phyloP scores from a whole-genome alignment of 2,888 invertebrate species.

The Proisotoma minuta region DNA sequence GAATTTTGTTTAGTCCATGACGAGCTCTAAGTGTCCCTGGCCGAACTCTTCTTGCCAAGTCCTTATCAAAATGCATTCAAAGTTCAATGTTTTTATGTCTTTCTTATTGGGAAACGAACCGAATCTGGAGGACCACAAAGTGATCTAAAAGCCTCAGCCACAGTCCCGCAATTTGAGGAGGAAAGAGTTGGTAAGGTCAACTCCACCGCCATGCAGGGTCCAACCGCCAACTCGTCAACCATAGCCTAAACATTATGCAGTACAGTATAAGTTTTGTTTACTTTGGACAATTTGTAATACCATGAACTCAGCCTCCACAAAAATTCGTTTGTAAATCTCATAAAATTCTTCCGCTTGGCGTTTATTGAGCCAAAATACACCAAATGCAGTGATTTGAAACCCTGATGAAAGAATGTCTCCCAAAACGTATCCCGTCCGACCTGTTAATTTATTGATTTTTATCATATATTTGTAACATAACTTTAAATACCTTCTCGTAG shows the following conservation, averaged over 20 bases:
- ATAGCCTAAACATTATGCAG: constrained; percentile 23
- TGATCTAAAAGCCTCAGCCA: constrained; percentile 51
- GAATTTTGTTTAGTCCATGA: constrained; percentile 74
- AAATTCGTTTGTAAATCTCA: constrained; percentile 65
- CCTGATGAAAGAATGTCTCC: constrained; percentile 68
- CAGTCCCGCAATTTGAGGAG: neutral
- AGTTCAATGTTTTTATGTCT: neutral
- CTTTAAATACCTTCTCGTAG: constrained; percentile 63
- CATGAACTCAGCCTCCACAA: constrained; percentile 28
- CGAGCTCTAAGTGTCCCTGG: constrained; percentile 69
- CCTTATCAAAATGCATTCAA: constrained; percentile 55
- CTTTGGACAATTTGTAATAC: constrained; percentile 14
- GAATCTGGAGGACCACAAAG: constrained; percentile 34
- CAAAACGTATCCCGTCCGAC: constrained; percentile 62
- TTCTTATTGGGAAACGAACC: constrained; percentile 6
- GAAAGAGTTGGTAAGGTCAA: neutral
- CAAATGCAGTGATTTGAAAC: constrained; percentile 71
- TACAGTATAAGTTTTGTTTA: constrained; percentile 1
- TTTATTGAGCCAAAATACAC: constrained; percentile 71
- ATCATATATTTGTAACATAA: neutral
- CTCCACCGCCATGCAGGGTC: constrained; percentile 37
- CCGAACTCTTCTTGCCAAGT: constrained; percentile 75
- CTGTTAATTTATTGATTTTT: constrained; percentile 47
- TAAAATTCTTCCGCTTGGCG: constrained; percentile 84
- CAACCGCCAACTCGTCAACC: constrained; percentile 34